Conservation (phyloP, 1,140 invertebrate species). For the Limonius californicus region DNA sequence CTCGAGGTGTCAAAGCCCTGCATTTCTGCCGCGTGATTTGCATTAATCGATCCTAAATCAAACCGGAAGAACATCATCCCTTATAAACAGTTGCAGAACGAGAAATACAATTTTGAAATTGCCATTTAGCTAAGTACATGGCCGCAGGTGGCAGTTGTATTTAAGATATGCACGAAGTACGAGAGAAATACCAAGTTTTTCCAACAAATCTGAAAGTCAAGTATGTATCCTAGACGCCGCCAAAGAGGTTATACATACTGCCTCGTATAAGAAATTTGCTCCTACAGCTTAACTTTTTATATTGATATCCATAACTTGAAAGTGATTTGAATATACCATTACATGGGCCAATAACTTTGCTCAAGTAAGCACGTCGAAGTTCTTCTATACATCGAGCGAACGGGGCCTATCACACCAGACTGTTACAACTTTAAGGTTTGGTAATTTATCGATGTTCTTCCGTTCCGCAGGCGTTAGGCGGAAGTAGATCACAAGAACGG, state of each 20-base stretch:
- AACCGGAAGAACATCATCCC: too few relatives aligned
- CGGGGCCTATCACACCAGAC: conserved; percentile 9
- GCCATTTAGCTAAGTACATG: too few relatives aligned
- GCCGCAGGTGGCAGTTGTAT: too few relatives aligned
- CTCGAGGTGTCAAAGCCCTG: not conserved
- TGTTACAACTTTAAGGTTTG: conserved; percentile 15
- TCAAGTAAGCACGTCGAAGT: not conserved
- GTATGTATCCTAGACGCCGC: too few relatives aligned
- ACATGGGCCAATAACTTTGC: not conserved
- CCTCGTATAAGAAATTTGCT: not conserved
- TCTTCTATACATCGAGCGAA: conserved; percentile 11
- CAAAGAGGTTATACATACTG: too few relatives aligned
- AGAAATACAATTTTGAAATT: too few relatives aligned
- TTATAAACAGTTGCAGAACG: too few relatives aligned
- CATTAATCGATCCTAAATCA: too few relatives aligned
- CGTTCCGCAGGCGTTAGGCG: conserved; percentile 17
- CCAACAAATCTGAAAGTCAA: too few relatives aligned
- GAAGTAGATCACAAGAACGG: conserved; percentile 22
- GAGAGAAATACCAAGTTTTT: too few relatives aligned
- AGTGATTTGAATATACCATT: conserved; percentile 10
- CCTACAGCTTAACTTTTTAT: not conserved
- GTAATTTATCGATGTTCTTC: conserved; percentile 27
- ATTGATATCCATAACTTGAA: conserved; percentile 5
- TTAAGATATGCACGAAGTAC: too few relatives aligned
- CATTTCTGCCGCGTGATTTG: too few relatives aligned